Conservation (phyloP, 2,888 invertebrate genomes). For the Habrosyne pyritoides region DNA sequence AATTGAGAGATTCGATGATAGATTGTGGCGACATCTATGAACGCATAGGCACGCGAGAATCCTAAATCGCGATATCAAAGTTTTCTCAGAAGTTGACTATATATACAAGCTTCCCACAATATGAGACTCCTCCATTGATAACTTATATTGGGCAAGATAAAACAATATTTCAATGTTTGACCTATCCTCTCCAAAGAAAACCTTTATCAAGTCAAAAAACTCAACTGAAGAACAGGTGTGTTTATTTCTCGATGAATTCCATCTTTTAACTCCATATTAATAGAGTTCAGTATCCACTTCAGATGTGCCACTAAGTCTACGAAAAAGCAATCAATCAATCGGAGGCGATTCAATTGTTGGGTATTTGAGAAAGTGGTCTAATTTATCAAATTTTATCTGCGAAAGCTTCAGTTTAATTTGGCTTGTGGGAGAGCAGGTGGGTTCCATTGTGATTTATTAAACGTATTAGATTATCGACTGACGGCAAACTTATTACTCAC, state of each 20-base stretch:
- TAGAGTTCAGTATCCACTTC: slow-evolving; percentile 28
- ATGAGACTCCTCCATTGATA: neutral
- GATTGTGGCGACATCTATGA: no score
- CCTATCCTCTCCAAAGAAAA: neutral
- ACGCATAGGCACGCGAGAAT: no score
- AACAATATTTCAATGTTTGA: neutral
- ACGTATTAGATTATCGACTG: slow-evolving; percentile 1
- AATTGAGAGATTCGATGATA: no score
- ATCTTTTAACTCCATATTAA: neutral
- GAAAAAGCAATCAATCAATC: slow-evolving; percentile 47
- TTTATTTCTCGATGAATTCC: neutral
- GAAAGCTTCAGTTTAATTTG: slow-evolving; percentile 36
- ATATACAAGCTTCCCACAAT: no score
- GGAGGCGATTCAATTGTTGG: slow-evolving; percentile 40
- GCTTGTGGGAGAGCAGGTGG: slow-evolving; percentile 37
- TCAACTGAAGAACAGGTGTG: neutral
- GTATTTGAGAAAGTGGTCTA: slow-evolving; percentile 48
- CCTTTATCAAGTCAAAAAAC: neutral
- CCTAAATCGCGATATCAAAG: no score
- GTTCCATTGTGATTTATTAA: slow-evolving; percentile 33
- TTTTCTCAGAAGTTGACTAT: no score
- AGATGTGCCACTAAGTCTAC: slow-evolving; percentile 14
- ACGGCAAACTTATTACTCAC: neutral
- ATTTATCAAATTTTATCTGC: slow-evolving; percentile 56
- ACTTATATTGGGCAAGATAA: no score